A percentile compares a stretch with the other conserved stretches of the same genome.
Evolutionary conservation across 2,113 vertebrate genomes (phyloP).

Genomic region (Cyprinodon brontotheroides): DNA sequence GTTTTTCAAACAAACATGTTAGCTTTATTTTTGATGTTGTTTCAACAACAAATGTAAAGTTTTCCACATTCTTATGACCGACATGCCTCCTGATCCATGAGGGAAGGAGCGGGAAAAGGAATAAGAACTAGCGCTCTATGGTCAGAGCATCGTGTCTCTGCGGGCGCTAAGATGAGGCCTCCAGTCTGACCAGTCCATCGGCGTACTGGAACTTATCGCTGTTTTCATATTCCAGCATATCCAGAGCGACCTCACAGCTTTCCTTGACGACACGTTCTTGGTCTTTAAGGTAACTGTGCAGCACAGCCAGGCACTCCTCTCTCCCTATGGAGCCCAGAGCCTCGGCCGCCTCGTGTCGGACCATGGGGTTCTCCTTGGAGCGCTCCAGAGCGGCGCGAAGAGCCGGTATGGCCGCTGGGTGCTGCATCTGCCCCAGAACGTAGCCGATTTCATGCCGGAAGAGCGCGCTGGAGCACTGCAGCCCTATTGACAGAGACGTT

Average conservation of each 20-base stretch:
- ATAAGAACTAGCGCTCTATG: no score
- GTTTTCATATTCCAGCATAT: slow-evolving; percentile 89
- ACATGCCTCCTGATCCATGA: no score
- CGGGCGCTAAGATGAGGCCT: slow-evolving; percentile 10
- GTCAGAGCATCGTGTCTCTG: no score
- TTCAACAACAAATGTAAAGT: no score
- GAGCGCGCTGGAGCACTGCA: slow-evolving; percentile 85
- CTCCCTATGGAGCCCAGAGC: slow-evolving; percentile 92
- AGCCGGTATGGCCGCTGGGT: slow-evolving; percentile 84
- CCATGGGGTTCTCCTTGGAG: slow-evolving; percentile 87
- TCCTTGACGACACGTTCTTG: slow-evolving; percentile 90
- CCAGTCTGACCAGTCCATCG: slow-evolving; percentile 77
- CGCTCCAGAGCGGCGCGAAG: slow-evolving; percentile 76
- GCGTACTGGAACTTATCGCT: slow-evolving; percentile 89
- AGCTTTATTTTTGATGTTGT: no score
- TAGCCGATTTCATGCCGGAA: slow-evolving; percentile 95
- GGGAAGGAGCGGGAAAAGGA: no score
- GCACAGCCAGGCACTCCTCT: slow-evolving; percentile 82
- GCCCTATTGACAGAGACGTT: slow-evolving; percentile 73
- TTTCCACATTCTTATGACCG: no score
- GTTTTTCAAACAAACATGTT: no score
- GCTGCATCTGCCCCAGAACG: slow-evolving; percentile 93
- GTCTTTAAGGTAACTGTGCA: slow-evolving; percentile 79
- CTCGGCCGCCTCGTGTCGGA: slow-evolving; percentile 94
- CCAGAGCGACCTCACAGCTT: slow-evolving; percentile 94